A percentile compares a stretch with the other conserved stretches of the same genome.
These are phyloP conservation scores for Andrena dorsata DNA, from an alignment of 2,888 invertebrate genomes.

Conservation along the genomic window DNA sequence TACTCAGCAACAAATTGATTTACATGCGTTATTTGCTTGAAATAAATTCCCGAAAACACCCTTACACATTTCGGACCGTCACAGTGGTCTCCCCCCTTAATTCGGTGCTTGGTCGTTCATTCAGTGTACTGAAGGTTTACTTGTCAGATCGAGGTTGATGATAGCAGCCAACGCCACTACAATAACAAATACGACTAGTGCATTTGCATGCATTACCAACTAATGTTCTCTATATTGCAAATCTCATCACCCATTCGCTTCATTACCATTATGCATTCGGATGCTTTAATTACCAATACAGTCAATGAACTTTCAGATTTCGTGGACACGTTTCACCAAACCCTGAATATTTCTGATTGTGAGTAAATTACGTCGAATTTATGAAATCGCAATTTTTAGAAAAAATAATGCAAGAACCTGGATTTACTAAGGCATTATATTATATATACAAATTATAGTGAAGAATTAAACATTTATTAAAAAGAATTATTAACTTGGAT, in stretches of 20 bases:
- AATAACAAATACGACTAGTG: slow-evolving; percentile 11
- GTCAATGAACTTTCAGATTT: slow-evolving; percentile 21
- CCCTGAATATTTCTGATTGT: neutral
- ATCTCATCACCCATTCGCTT: neutral
- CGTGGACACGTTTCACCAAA: neutral
- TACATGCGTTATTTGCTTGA: no score
- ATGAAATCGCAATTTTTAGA: no score
- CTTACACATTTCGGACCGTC: no score
- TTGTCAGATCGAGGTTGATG: neutral
- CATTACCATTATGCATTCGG: slow-evolving; percentile 16
- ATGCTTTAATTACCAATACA: slow-evolving; percentile 2
- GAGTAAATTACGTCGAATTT: neutral
- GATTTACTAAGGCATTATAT: neutral
- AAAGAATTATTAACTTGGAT: no score
- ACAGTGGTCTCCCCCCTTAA: no score
- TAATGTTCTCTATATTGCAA: neutral
- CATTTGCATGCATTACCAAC: slow-evolving; percentile 13
- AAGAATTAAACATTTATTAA: no score
- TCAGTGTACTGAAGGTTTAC: neutral
- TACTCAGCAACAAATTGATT: no score
- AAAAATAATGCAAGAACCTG: neutral
- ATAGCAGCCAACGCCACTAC: neutral
- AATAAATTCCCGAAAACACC: no score
- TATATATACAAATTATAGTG: no score
- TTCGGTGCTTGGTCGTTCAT: neutral